Base-by-base conservation (phyloP, 1,140 invertebrate species). In the Lordiphosa mommai region DNA sequence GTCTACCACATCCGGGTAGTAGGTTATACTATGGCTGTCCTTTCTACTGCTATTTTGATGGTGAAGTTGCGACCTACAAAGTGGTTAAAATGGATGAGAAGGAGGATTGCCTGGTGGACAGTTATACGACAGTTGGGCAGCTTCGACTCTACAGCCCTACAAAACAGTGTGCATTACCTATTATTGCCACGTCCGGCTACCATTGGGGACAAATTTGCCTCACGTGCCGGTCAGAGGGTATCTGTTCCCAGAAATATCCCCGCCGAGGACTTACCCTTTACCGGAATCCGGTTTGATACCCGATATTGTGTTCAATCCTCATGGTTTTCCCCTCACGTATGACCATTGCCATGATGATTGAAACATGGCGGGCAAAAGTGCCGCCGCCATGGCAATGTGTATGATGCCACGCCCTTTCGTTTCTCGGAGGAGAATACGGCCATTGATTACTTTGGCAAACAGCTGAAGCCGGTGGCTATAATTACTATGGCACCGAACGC, bases 341-440 rank as follows among this genome's bases (percentile, higher is more conserved):
- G 99, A 99, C 99, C 66, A 99, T 99, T 79, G 96, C 97, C 86
- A 99, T 99, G 98, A 99, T 99, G 96, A 96, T 99, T 41, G 99
- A 99, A 90, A 93, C 95, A 40, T 99, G 96, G 98, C 99, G 0
- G 98, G 98, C 1, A 99, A 99, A 90, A 95, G 96, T 2, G 97
- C 94, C 1, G 94, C 97, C 0, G 51, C 97, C 95, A 98, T 90
- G 98, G 98, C n/a, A 82, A 95, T 8, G 95, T 95, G 2, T 96
- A 99, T 88, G 98, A 99, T 90, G 98, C 98, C 0, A 97, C 97
- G 0, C 98, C 98, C 0, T 99, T 99, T 90, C 93, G 93, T 51
- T 99, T 97, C 89, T 93, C 93, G 41, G 97, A 98, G 88, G 92
- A 96, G 10, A 92, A 98, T 64, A 96, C 96, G 0, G 97, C 97